Percentiles rank a stretch among this genome's conserved stretches.
Evolutionary conservation across 2,888 invertebrate species (phyloP).

Genomic region (Dorcus hopei): DNA sequence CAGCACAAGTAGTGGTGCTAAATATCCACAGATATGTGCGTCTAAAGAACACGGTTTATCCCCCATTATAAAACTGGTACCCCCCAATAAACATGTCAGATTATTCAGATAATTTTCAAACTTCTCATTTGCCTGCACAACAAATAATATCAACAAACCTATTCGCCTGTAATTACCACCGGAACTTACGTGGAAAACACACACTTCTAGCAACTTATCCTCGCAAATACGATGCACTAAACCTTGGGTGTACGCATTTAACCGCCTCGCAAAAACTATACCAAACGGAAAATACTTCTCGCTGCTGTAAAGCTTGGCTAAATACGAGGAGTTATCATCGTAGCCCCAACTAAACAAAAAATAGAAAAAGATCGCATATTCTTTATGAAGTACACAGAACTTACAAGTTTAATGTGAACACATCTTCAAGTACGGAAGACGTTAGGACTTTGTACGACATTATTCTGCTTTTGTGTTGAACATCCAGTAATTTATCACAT

Average conservation of each 20-base stretch:
- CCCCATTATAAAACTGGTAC: slow-evolving; percentile 8
- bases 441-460: slow-evolving; percentile 14
- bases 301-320: slow-evolving; percentile 10
- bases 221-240: background rate
- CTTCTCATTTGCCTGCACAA: background rate
- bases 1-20: slow-evolving; percentile 9
- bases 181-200: no score
- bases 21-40: slow-evolving; percentile 15
- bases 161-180: no score
- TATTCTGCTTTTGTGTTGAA: slow-evolving; percentile 7
- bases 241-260: slow-evolving; percentile 7
- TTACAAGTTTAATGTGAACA: slow-evolving; percentile 10
- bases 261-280: slow-evolving; percentile 9
- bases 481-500: slow-evolving; percentile 1
- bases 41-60: slow-evolving; percentile 10
- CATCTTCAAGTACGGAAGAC: slow-evolving; percentile 3
- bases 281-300: slow-evolving; percentile 15
- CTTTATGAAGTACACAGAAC: background rate
- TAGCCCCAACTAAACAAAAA: slow-evolving; percentile 13
- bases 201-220: background rate
- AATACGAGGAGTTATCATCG: slow-evolving; percentile 11
- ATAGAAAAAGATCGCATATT: background rate
- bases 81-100: slow-evolving; percentile 4
- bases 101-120: slow-evolving; percentile 10
- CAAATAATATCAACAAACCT: no score